phyloP scores from a whole-genome alignment of 2,888 invertebrate genomes.

The Poecilus cupreus region DNA sequence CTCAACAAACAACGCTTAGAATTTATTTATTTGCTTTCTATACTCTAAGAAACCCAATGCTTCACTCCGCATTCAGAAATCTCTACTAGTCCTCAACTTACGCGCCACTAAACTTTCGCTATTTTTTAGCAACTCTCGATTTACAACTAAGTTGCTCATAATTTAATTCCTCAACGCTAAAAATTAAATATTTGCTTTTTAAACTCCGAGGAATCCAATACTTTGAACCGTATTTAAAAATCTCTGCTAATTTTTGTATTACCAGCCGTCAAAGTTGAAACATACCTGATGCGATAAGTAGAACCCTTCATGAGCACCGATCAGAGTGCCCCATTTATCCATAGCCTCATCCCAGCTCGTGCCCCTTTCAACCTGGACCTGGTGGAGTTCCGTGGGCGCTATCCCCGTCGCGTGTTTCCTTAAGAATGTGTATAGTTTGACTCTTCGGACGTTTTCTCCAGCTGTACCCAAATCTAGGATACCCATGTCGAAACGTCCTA shows the following conservation, averaged over 20 bases:
- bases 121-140: too few species aligned
- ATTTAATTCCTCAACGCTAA: too few species aligned
- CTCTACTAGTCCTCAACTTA: too few species aligned
- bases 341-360: constrained; percentile 89
- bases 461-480: constrained; percentile 92
- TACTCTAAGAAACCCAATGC: too few species aligned
- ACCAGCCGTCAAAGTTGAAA: neutral
- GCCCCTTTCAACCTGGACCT: constrained; percentile 93
- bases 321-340: constrained; percentile 85
- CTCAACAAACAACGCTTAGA: too few species aligned
- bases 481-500: constrained; percentile 96
- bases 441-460: constrained; percentile 92
- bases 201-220: too few species aligned
- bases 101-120: too few species aligned
- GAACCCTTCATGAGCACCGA: constrained; percentile 90
- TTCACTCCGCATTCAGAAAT: too few species aligned
- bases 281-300: constrained; percentile 87
- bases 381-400: constrained; percentile 94
- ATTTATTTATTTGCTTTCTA: too few species aligned
- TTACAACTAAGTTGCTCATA: too few species aligned
- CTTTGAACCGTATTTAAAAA: too few species aligned
- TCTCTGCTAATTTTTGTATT: neutral
- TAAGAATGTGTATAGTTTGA: constrained; percentile 88
- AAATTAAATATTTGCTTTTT: too few species aligned
- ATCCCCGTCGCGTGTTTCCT: constrained; percentile 93